Evolutionary conservation across 2,888 invertebrate species (phyloP).

Genomic region (Tipula unca): DNA sequence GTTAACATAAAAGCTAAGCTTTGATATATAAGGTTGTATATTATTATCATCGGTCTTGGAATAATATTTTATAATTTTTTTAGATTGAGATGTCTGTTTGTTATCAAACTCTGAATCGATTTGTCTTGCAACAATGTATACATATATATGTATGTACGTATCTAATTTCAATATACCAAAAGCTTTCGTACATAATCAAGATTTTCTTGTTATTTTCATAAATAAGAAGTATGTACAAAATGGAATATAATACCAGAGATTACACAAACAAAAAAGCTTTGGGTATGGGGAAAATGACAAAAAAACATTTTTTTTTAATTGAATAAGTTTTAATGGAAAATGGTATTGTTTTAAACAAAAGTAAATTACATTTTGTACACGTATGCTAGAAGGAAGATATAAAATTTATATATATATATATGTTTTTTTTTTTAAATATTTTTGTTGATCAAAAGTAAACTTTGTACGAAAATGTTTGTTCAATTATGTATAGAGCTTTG

Average conservation of each 20-base stretch:
- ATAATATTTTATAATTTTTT: background rate
- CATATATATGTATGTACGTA: background rate
- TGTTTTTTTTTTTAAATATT: background rate
- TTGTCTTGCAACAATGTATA: background rate
- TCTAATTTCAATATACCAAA: background rate
- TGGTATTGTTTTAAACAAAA: background rate
- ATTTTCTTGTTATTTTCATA: background rate
- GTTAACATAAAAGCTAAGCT: no score
- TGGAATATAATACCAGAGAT: background rate
- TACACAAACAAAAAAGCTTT: background rate
- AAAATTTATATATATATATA: background rate
- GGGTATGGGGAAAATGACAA: background rate
- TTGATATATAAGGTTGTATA: no score
- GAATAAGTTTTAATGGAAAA: constrained; percentile 14
- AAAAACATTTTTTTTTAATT: background rate
- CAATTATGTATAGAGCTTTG: background rate
- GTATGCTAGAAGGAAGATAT: background rate
- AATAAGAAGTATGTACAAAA: background rate
- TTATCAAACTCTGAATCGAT: background rate
- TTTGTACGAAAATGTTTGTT: no score
- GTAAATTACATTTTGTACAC: background rate
- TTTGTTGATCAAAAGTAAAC: background rate
- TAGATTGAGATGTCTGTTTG: background rate
- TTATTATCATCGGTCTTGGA: background rate
- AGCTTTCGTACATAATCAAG: background rate